Conservation (phyloP, 2,113 vertebrate species). For the Nerophis lumbriciformis region DNA sequence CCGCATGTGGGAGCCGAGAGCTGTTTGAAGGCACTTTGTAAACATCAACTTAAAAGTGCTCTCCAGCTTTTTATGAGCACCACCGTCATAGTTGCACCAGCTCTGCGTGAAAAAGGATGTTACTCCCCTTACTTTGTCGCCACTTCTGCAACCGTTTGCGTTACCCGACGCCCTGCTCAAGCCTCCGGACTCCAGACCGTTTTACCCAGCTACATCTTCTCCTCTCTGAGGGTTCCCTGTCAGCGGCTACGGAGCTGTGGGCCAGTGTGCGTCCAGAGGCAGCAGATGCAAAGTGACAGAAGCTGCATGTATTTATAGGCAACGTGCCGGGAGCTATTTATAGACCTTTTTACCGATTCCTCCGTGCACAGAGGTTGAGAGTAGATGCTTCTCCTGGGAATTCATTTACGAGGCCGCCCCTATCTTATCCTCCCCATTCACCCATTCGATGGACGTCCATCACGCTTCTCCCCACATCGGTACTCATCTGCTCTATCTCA, state of each 20-base stretch:
- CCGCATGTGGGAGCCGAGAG: neutral
- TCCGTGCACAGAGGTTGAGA: conserved; percentile 37
- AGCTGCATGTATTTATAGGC: conserved; percentile 67
- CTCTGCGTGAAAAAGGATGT: conserved; percentile 12
- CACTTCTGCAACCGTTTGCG: conserved; percentile 8
- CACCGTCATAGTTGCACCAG: neutral
- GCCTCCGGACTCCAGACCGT: conserved; percentile 18
- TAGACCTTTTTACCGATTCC: conserved; percentile 65
- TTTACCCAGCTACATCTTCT: conserved; percentile 38
- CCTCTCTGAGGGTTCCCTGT: conserved; percentile 50
- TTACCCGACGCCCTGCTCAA: conserved; percentile 15
- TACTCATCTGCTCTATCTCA: conserved; percentile 3
- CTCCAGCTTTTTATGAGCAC: neutral
- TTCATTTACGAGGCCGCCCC: conserved; percentile 51
- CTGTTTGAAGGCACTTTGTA: neutral
- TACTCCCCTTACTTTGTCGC: conserved; percentile 12
- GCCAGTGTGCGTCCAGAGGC: conserved; percentile 34
- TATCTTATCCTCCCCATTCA: conserved; percentile 28
- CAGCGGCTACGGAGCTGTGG: conserved; percentile 25
- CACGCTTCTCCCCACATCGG: neutral
- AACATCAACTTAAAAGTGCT: neutral
- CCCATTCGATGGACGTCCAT: conserved; percentile 36
- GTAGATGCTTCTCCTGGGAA: conserved; percentile 48
- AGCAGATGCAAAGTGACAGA: conserved; percentile 57
- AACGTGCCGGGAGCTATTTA: conserved; percentile 61